These are phyloP conservation scores for Euplagia quadripunctaria DNA, from an alignment of 2,888 invertebrate species.

Conservation along the genomic window DNA sequence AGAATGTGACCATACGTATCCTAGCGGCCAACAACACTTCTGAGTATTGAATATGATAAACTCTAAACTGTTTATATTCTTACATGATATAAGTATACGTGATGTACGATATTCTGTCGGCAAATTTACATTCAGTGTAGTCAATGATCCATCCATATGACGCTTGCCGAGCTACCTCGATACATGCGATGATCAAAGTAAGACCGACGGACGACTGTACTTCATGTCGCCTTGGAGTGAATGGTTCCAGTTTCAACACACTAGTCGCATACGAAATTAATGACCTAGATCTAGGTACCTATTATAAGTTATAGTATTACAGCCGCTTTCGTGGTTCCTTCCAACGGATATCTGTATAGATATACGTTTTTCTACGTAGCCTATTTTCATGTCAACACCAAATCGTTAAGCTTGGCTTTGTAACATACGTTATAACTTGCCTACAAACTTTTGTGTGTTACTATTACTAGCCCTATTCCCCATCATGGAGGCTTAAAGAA, in stretches of 20 bases:
- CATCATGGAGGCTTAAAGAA: no score
- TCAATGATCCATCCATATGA: not conserved
- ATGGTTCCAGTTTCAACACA: not conserved
- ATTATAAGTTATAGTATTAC: not conserved
- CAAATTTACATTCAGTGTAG: not conserved
- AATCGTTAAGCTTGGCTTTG: no score
- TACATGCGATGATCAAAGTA: not conserved
- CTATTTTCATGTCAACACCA: no score
- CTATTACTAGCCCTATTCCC: no score
- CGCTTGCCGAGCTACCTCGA: not conserved
- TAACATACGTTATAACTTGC: no score
- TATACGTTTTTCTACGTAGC: no score
- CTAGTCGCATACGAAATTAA: not conserved
- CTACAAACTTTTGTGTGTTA: no score
- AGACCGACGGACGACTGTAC: not conserved
- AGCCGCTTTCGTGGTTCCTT: not conserved
- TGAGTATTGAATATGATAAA: not conserved
- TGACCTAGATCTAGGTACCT: not conserved
- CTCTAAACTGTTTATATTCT: not conserved
- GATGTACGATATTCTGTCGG: not conserved
- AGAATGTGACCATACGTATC: no score
- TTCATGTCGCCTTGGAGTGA: not conserved
- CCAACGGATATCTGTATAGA: no score
- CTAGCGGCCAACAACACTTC: no score
- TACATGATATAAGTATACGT: not conserved